Percentiles rank a stretch among this genome's conserved stretches.
These are phyloP conservation scores for Scolopax bukidnonensis DNA, from an alignment of 2,797 vertebrate genomes.

Conservation along the genomic window DNA sequence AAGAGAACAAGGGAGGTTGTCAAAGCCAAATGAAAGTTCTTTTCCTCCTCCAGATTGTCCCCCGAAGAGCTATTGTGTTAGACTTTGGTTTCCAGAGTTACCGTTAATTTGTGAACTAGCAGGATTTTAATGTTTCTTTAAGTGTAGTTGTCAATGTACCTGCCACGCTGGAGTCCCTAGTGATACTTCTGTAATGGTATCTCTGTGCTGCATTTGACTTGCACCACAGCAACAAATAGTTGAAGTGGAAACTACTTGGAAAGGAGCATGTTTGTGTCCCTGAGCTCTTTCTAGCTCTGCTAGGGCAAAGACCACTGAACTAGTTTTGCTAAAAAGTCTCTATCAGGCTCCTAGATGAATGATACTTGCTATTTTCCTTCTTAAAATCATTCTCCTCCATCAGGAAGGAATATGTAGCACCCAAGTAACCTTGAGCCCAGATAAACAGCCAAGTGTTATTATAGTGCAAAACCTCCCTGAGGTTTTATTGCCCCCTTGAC, in stretches of 20 bases:
- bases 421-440: neutral
- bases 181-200: neutral
- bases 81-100: constrained; percentile 21
- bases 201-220: neutral
- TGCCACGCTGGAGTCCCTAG: neutral
- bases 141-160: neutral
- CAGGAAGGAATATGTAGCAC: neutral
- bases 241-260: neutral
- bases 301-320: neutral
- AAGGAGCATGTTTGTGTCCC: neutral
- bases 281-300: neutral
- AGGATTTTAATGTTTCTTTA: neutral
- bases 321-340: neutral
- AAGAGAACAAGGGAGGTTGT: neutral
- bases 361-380: neutral
- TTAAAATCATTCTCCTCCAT: neutral
- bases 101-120: neutral
- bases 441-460: neutral
- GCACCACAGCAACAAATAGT: neutral
- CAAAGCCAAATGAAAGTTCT: constrained; percentile 35
- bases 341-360: neutral
- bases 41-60: neutral
- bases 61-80: constrained; percentile 17
- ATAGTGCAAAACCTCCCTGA: neutral
- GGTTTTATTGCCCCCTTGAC: neutral